phyloP scores from a whole-genome alignment of 2,888 invertebrate genomes.

The Dichetophora obliterata region DNA sequence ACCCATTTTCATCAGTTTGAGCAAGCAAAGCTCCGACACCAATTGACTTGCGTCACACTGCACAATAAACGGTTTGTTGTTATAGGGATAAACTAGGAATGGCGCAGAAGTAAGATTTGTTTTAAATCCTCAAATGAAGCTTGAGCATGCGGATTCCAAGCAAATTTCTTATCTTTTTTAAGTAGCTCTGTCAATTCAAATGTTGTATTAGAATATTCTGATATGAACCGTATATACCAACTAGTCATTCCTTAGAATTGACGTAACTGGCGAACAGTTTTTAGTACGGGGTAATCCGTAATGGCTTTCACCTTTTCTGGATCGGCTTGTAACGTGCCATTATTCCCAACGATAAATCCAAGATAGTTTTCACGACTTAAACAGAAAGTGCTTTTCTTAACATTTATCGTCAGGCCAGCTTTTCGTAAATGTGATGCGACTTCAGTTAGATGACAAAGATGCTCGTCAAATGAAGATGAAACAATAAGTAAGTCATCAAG shows the following conservation, averaged over 20 bases:
- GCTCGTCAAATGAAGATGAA: too few relatives aligned
- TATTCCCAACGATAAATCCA: constrained; percentile 37
- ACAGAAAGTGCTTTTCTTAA: too few relatives aligned
- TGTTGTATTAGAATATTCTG: constrained; percentile 42
- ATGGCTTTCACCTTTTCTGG: constrained; percentile 21
- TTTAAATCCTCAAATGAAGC: constrained; percentile 35
- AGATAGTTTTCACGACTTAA: constrained; percentile 15
- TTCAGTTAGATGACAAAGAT: too few relatives aligned
- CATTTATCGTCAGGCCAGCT: not conserved
- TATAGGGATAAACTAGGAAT: constrained; percentile 35
- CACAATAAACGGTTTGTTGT: constrained; percentile 37
- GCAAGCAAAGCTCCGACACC: constrained; percentile 40
- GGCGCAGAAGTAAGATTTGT: constrained; percentile 32
- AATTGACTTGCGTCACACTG: constrained; percentile 40
- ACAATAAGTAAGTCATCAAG: too few relatives aligned
- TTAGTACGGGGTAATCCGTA: constrained; percentile 9
- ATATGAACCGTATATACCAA: constrained; percentile 42
- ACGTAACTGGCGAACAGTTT: constrained; percentile 21
- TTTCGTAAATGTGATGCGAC: too few relatives aligned
- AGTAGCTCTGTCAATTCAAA: constrained; percentile 43
- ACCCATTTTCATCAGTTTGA: too few relatives aligned
- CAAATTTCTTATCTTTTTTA: constrained; percentile 22
- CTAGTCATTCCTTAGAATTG: too few relatives aligned
- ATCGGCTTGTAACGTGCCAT: constrained; percentile 28
- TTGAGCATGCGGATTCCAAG: constrained; percentile 8